Evolutionary conservation across 2,113 vertebrate species (phyloP).

Genomic region (Labrus mixtus): DNA sequence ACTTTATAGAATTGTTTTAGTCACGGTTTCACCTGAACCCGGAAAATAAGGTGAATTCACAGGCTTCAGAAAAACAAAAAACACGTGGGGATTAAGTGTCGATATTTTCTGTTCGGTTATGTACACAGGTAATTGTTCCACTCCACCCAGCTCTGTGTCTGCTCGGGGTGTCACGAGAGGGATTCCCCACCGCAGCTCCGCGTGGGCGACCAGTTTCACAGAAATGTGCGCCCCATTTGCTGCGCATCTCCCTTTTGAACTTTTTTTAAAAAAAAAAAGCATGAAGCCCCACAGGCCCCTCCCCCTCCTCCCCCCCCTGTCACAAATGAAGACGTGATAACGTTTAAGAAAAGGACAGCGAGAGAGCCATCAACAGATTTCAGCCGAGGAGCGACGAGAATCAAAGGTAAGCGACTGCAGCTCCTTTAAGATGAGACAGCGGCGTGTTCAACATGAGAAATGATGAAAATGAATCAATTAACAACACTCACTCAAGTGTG

Average conservation of each 20-base stretch:
- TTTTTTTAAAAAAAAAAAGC: conserved; percentile 2
- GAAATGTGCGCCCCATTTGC: conserved; percentile 55
- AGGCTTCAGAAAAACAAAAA: neutral
- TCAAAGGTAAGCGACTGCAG: conserved; percentile 74
- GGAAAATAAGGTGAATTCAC: conserved; percentile 15
- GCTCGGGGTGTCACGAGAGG: conserved; percentile 67
- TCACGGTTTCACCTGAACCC: neutral
- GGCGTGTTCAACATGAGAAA: neutral
- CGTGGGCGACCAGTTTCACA: conserved; percentile 67
- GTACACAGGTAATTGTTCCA: conserved; percentile 68
- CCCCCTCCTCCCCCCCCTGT: conserved; percentile 65
- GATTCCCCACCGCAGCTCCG: conserved; percentile 73
- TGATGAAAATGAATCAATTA: neutral
- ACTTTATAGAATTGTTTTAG: neutral
- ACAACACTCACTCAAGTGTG: neutral
- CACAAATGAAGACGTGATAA: conserved; percentile 53
- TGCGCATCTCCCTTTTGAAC: conserved; percentile 58
- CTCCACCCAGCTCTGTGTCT: conserved; percentile 7
- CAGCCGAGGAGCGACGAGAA: conserved; percentile 37
- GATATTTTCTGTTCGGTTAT: conserved; percentile 31
- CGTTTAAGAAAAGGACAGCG: conserved; percentile 71
- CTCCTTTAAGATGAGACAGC: neutral
- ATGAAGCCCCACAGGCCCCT: conserved; percentile 63
- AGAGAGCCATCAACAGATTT: conserved; percentile 47
- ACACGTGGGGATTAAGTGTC: conserved; percentile 6